Evolutionary conservation across 2,113 vertebrate species (phyloP).

Genomic region (Malurus alboscapulatus): DNA sequence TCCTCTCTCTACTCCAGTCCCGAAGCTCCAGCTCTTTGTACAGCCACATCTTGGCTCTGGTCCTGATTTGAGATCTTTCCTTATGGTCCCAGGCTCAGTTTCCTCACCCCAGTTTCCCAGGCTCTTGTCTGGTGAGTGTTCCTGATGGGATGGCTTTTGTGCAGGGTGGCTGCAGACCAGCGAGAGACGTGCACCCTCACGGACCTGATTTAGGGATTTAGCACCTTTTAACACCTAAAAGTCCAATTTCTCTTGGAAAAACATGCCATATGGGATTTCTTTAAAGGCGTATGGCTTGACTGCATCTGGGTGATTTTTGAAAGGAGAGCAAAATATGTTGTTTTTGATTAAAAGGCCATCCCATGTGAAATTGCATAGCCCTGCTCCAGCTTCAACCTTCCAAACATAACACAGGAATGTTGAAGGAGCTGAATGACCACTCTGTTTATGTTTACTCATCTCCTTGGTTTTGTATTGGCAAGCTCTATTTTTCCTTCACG

Average conservation of each 20-base stretch:
- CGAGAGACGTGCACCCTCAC: neutral
- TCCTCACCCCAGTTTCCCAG: neutral
- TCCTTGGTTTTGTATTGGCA: slow-evolving; percentile 15
- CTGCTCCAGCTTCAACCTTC: neutral
- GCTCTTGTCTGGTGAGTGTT: neutral
- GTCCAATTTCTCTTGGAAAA: neutral
- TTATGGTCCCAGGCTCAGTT: neutral
- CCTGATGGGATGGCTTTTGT: neutral
- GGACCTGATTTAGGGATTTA: neutral
- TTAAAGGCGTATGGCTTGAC: neutral
- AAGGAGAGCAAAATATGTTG: neutral
- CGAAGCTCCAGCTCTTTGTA: neutral
- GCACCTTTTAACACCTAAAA: neutral
- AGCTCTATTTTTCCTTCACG: neutral
- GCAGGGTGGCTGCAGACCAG: fast-evolving
- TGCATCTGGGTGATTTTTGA: neutral
- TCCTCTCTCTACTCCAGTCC: neutral
- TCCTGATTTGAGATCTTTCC: neutral
- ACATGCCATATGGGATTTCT: neutral
- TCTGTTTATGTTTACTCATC: slow-evolving; percentile 6
- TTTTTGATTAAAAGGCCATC: neutral
- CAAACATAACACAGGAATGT: neutral
- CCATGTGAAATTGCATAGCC: neutral
- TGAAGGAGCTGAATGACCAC: neutral
- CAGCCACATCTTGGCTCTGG: neutral